Evolutionary conservation across 2,888 invertebrate species (phyloP), one percentile per base, ranked within the genome.

Genomic region (Embidobia sp.): DNA sequence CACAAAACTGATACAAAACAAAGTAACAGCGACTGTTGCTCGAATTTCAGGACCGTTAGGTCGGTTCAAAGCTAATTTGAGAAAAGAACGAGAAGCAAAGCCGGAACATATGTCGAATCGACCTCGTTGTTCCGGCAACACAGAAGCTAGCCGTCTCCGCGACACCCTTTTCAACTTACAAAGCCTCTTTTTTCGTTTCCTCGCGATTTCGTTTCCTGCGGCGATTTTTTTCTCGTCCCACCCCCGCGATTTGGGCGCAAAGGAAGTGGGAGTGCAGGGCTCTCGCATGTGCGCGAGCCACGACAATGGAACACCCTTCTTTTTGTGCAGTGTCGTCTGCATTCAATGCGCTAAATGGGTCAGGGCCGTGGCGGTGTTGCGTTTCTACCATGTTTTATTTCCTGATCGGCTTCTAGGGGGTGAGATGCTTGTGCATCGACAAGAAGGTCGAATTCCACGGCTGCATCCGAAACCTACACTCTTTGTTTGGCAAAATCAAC

Each of bases 351-450:
- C 27, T 42, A 75, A 75, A 75, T 75, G 63, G 75, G 75, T 75
- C 75, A 75, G 46, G 75, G 75, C 44, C 67, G 61, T 53, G 59
- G 10, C 67, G 73, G 66, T 74, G 66, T 67, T 61, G 33, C 75
- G 55, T 75, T 75, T 75, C 67, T 53, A 63, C 19, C 55, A 37
- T 42, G 16, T 33, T 40, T 63, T 75, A 51, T 53, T 61, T 59
- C 35, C 44, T 51, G 51, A 51, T 42, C 37, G 44, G 11, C 7
- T 33, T 26, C 15, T 18, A 55, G 53, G 57, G 67, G 67, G 61
- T 59, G 44, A 35, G 46, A 22, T 33, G 35, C 31, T 66, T 72
- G 33, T 74, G 61, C 57, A 64, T 64, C 57, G 44, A 73, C 18
- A 19, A 33, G 57, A 57, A 46, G 57, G 55, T 48, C 53, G 53